Conservation (phyloP, 2,113 vertebrate species). For the Dicaeum eximium region DNA sequence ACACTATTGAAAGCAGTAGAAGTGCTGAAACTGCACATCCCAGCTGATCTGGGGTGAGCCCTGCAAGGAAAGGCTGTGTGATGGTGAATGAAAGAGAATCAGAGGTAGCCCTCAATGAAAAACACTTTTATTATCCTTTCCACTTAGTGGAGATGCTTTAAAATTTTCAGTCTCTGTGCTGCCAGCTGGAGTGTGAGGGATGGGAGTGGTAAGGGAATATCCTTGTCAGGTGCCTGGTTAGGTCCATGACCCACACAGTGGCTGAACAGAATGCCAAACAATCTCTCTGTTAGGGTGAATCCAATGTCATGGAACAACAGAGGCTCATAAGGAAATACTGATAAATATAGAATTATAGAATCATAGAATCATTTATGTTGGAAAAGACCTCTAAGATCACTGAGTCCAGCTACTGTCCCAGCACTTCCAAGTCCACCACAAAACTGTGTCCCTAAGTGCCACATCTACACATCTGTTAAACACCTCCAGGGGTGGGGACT, state of each 20-base stretch:
- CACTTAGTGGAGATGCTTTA: neutral
- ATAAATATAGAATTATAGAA: neutral
- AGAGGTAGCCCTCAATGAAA: neutral
- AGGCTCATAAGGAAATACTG: neutral
- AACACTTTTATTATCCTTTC: neutral
- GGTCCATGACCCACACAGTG: rapidly evolving
- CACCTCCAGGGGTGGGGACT: neutral
- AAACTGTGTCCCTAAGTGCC: neutral
- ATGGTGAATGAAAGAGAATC: neutral
- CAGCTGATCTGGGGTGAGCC: neutral
- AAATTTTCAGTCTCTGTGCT: neutral
- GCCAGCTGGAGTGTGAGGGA: neutral
- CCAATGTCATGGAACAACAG: neutral
- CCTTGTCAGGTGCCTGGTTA: neutral
- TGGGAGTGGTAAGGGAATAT: neutral
- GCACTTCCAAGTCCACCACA: neutral
- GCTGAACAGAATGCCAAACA: neutral
- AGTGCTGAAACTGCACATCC: neutral
- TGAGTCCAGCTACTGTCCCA: neutral
- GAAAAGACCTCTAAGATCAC: neutral
- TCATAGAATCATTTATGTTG: neutral
- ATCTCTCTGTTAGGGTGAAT: neutral
- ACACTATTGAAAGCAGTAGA: neutral
- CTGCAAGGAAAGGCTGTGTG: neutral
- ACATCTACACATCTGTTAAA: neutral